Percentiles rank a stretch among this genome's conserved stretches.
Evolutionary conservation across 2,113 vertebrate species (phyloP).

Genomic region (Notarius quadriscutis): DNA sequence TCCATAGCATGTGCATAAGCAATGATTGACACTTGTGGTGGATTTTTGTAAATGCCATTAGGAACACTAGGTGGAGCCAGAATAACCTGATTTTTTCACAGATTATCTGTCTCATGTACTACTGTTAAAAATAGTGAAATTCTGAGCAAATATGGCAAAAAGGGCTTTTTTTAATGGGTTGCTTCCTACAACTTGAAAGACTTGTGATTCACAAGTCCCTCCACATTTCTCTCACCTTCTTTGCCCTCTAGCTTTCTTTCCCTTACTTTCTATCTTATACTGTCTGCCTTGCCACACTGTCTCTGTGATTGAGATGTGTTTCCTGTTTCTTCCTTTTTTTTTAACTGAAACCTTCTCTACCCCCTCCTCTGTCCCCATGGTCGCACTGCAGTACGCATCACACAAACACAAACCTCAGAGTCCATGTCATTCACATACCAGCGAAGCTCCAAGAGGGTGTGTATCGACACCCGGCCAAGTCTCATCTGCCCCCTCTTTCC

Average conservation of each 20-base stretch:
- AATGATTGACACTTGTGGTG: no score
- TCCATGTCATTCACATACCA: constrained; percentile 97
- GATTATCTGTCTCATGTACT: no score
- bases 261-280: constrained; percentile 42
- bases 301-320: background rate
- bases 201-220: background rate
- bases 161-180: no score
- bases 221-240: constrained; percentile 50
- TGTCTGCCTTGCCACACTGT: background rate
- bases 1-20: no score
- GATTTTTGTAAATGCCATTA: no score
- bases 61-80: no score
- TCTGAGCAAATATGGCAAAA: no score
- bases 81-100: no score
- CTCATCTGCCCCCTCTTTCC: constrained; percentile 75
- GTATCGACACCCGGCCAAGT: constrained; percentile 86
- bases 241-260: background rate
- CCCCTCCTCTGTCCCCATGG: constrained; percentile 39
- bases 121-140: no score
- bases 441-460: constrained; percentile 90
- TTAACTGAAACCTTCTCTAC: constrained; percentile 46
- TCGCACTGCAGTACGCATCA: constrained; percentile 83
- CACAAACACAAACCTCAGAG: constrained; percentile 90
- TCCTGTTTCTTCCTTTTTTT: constrained; percentile 54
- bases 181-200: no score